Base-by-base conservation (phyloP, 2,797 vertebrate genomes). In the Sorex maritimensis region DNA sequence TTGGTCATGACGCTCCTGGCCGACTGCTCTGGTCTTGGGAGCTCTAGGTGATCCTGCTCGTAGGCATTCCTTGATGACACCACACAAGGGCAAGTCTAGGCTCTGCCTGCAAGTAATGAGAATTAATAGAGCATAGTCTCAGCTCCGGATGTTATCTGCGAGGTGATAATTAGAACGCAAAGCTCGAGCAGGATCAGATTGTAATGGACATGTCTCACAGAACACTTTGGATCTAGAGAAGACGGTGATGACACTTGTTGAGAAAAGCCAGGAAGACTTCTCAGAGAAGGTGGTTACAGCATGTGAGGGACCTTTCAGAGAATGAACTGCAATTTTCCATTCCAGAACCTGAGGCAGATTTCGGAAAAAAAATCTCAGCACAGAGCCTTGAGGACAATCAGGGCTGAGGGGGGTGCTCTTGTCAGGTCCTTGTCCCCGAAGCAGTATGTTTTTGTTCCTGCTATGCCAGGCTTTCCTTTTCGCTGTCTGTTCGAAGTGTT, bases 101-200 rank as follows among this genome's bases (percentile, higher is more conserved):
- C 44, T 68, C 55, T 68, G 55, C 90, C 28, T 72, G 9, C 82
- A 88, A 88, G 75, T 80, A 78, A 80, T 72, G 80, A 68, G 44
- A 89, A 68, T 52, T 79, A 85, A 73, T 78, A 81, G 52, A 75
- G 46, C 55, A 49, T 7, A 85, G 52, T 11, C 5, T 83, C n/a
- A 86, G 75, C 7, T 14, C 2, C 68, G 44, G 12, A 10, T 44
- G 9, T 38, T 17, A 58, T 52, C 15, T 79, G 24, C 10, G 24
- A 19, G 44, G 46, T 55, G 44, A 46, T 52, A 49, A 65, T 58
- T 79, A 87, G 26, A 67, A 26, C 4, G 8, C 63, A 72, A 81
- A 34, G 38, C 63, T 67, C 34, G 26, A 28, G 69, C 30, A 68
- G 69, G 26, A 28, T 74, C 30, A 68, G 69, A 23, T 80, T 92